Base-by-base conservation (phyloP, 2,888 invertebrate species). In the Chirona hameri region DNA sequence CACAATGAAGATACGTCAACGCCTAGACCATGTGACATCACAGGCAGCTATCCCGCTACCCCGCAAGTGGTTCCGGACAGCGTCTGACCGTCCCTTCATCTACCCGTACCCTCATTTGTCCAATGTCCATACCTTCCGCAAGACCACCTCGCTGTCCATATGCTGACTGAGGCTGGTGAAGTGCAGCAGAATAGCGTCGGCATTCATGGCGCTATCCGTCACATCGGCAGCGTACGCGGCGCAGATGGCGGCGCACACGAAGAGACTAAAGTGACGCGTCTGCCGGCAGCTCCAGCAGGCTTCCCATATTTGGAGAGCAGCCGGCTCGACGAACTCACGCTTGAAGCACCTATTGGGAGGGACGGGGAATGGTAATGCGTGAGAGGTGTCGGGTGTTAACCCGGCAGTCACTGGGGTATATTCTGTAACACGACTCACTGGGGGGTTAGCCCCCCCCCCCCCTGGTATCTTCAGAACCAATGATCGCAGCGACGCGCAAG, bases 241-340 rank as follows among this genome's bases (percentile, higher is more conserved):
- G 84, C 98, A 93, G 86, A 98, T 97, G 82, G 98, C 95, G 86
- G 97, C 91, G 87, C 97, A 97, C 83, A 98, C 91, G 89, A 98
- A 98, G 86, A 98, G 90, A 87, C 98, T 97, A 89, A 98, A 98
- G 88, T 97, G 97, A 88, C 97, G 96, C 0, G 98, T 98, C 87
- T 97, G 92, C 88, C 96, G 97, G 89, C 96, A 96, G 0, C 97
- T 94, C 98, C 98, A 98, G 89, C 98, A 98, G 4, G 97, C 94
- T 89, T 98, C 96, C 97, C 97, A 97, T 93, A 97, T 96, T 57
- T 93, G 91, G 79, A 97, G 91, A 0, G 96, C 96, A 65, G 95
- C 94, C 24, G 93, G 92, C 88, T 96, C 96, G 0, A 94, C 93
- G 87, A 97, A 97, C 88, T 97, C 97, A 0, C 97, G 91, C 86